Evolutionary conservation across 2,888 invertebrate species (phyloP).

Genomic region (Melipona bicolor): DNA sequence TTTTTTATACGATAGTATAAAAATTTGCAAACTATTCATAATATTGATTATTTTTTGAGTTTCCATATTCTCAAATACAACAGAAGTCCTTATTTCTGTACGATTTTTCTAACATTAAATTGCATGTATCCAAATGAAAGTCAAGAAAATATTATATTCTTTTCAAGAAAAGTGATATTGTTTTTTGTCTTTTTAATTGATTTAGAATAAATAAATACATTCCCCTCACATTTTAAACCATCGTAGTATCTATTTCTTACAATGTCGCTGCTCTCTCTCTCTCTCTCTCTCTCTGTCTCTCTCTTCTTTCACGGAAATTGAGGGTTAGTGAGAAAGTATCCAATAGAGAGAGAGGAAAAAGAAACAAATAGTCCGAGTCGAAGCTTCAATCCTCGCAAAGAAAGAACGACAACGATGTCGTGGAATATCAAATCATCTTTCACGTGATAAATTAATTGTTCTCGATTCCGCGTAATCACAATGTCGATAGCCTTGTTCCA

Average conservation of each 20-base stretch:
- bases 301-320: slow-evolving; percentile 27
- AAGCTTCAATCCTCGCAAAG: neutral
- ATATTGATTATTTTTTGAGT: neutral
- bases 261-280: neutral
- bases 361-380: neutral
- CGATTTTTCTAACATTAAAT: too few species aligned
- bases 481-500: neutral
- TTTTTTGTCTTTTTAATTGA: too few species aligned
- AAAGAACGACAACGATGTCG: neutral
- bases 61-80: neutral
- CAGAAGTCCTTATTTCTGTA: too few species aligned
- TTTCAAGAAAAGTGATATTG: too few species aligned
- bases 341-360: neutral
- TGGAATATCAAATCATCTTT: neutral
- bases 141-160: too few species aligned
- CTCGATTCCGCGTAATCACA: neutral
- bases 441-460: slow-evolving; percentile 24
- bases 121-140: too few species aligned
- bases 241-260: too few species aligned
- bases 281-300: slow-evolving; percentile 18
- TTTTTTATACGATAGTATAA: too few species aligned
- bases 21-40: neutral
- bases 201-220: too few species aligned
- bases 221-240: too few species aligned
- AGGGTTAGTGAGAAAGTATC: slow-evolving; percentile 5